A percentile compares a stretch with the other conserved stretches of the same genome.
phyloP scores from a whole-genome alignment of 2,797 vertebrate genomes.

The Numenius phaeopus region DNA sequence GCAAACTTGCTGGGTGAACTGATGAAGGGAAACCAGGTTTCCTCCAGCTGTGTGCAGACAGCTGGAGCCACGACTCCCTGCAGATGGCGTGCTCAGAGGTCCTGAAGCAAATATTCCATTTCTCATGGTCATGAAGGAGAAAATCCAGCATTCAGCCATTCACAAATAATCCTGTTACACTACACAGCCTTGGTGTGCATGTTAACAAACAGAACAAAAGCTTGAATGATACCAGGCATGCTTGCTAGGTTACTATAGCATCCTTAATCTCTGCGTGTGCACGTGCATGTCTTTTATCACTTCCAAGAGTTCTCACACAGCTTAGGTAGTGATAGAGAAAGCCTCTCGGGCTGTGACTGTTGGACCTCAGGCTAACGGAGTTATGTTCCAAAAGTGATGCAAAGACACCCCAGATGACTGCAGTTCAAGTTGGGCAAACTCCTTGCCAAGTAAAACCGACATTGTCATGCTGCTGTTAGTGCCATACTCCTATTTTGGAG shows the following conservation, averaged over 20 bases:
- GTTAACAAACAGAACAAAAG: not conserved
- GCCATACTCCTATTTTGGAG: not conserved
- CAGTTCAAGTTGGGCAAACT: accelerated
- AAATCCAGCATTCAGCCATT: not conserved
- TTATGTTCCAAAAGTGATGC: not conserved
- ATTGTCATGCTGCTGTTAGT: not conserved
- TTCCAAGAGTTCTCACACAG: not conserved
- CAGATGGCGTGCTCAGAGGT: not conserved
- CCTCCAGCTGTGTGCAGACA: accelerated
- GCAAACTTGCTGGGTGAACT: not conserved
- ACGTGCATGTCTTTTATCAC: not conserved
- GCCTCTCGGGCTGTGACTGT: not conserved
- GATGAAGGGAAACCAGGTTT: not conserved
- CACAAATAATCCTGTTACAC: not conserved
- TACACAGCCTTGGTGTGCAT: not conserved
- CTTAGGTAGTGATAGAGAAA: not conserved
- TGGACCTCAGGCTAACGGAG: not conserved
- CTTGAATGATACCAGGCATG: not conserved
- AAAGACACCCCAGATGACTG: not conserved
- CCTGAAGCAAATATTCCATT: not conserved
- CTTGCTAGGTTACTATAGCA: not conserved
- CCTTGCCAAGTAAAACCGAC: not conserved
- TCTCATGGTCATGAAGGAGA: not conserved
- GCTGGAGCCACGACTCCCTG: not conserved
- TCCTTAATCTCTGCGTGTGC: not conserved